These are phyloP conservation scores for Tenebrosternarchus preto DNA, from an alignment of 2,113 vertebrate species.

Conservation along the genomic window DNA sequence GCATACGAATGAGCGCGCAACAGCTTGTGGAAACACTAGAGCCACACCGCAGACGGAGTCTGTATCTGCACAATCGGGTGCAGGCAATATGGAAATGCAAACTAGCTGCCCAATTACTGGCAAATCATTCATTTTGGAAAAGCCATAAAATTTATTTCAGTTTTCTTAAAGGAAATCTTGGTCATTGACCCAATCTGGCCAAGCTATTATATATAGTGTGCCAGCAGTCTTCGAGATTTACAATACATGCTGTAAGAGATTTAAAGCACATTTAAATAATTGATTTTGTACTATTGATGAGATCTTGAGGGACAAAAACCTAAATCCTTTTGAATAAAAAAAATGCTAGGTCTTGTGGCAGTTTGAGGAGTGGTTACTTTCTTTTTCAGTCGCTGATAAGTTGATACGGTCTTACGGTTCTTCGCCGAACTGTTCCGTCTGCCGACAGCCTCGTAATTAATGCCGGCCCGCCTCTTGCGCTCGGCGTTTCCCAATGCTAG, in stretches of 20 bases:
- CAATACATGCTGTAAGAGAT: slow-evolving; percentile 51
- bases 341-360: slow-evolving; percentile 45
- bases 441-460: too few relatives aligned
- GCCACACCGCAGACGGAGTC: too few relatives aligned
- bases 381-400: slow-evolving; percentile 52
- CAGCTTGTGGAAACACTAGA: too few relatives aligned
- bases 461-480: slow-evolving; percentile 11
- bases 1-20: too few relatives aligned
- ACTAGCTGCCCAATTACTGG: neutral
- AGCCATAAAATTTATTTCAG: neutral
- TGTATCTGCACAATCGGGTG: too few relatives aligned
- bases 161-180: slow-evolving; percentile 3
- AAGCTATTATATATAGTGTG: neutral
- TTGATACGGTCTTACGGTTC: slow-evolving; percentile 52
- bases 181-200: neutral
- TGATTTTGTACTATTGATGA: slow-evolving; percentile 59
- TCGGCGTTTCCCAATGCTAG: slow-evolving; percentile 61
- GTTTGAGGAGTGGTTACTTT: slow-evolving; percentile 58
- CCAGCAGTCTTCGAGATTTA: slow-evolving; percentile 31
- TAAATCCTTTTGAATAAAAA: neutral
- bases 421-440: too few relatives aligned
- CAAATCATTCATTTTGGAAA: too few relatives aligned
- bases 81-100: neutral
- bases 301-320: slow-evolving; percentile 49
- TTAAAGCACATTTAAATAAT: slow-evolving; percentile 57